A percentile compares a stretch with the other conserved stretches of the same genome.
Evolutionary conservation across 1,140 invertebrate genomes (phyloP).

Genomic region (Cotesia vestalis): DNA sequence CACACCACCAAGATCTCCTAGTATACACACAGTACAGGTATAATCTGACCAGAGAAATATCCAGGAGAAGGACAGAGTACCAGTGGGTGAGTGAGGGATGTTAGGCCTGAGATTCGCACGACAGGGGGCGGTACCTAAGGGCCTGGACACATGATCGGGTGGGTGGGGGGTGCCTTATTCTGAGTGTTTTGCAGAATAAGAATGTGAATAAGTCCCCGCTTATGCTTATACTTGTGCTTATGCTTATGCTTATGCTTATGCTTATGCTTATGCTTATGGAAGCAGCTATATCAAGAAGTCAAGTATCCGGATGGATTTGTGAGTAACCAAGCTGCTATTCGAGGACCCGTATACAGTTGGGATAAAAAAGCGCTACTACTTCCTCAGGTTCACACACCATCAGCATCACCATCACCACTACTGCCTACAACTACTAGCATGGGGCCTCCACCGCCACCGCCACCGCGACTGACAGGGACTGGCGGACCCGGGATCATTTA

Average conservation of each 20-base stretch:
- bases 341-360: constrained; percentile 44
- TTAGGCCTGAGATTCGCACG: neutral
- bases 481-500: neutral
- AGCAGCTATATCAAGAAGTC: constrained; percentile 55
- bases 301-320: constrained; percentile 61
- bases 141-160: constrained; percentile 21
- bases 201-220: constrained; percentile 34
- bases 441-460: too few relatives aligned
- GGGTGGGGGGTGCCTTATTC: constrained; percentile 36
- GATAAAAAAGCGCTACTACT: constrained; percentile 53
- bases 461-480: too few relatives aligned
- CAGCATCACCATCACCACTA: constrained; percentile 7
- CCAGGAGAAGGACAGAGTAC: constrained; percentile 15
- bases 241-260: neutral
- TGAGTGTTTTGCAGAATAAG: constrained; percentile 21
- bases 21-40: too few relatives aligned
- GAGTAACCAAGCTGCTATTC: constrained; percentile 64
- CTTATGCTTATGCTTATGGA: constrained; percentile 42
- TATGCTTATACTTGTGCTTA: constrained; percentile 38
- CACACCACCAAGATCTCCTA: neutral
- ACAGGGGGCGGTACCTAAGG: constrained; percentile 36
- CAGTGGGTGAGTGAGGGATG: constrained; percentile 36
- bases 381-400: constrained; percentile 37
- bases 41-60: too few relatives aligned
- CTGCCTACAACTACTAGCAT: too few relatives aligned